Percentiles rank a stretch among this genome's conserved stretches.
Evolutionary conservation across 2,888 invertebrate species (phyloP).

Genomic region (Spisula solida): DNA sequence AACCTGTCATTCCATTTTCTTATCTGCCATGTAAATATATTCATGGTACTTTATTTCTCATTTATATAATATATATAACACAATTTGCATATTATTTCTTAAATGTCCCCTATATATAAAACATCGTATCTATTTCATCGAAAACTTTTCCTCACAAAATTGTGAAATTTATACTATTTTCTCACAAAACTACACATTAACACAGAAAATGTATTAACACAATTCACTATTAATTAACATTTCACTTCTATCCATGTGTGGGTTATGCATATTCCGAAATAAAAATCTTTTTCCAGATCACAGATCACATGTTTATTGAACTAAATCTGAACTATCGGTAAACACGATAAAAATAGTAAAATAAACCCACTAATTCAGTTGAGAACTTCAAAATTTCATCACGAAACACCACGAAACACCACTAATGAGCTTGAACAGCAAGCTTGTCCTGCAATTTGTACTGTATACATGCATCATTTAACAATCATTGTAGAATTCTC

Average conservation of each 20-base stretch:
- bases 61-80: not conserved
- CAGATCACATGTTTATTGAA: too few relatives aligned
- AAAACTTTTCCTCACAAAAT: not conserved
- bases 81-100: not conserved
- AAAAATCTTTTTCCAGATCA: too few relatives aligned
- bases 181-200: not conserved
- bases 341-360: too few relatives aligned
- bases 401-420: too few relatives aligned
- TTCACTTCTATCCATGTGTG: too few relatives aligned
- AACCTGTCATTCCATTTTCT: not conserved
- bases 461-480: slow-evolving; percentile 1
- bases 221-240: too few relatives aligned
- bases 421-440: not conserved
- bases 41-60: slow-evolving; percentile 20
- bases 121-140: not conserved
- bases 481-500: not conserved
- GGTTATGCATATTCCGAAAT: too few relatives aligned
- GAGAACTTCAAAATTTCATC: too few relatives aligned
- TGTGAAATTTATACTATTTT: not conserved
- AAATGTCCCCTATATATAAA: not conserved
- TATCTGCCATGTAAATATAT: not conserved
- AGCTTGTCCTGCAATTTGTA: not conserved
- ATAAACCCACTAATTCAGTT: too few relatives aligned
- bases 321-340: too few relatives aligned
- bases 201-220: not conserved